Percentiles rank a stretch among this genome's conserved stretches.
Conservation (phyloP, 2,113 vertebrate species). For the Machaerirhynchus nigripectus region DNA sequence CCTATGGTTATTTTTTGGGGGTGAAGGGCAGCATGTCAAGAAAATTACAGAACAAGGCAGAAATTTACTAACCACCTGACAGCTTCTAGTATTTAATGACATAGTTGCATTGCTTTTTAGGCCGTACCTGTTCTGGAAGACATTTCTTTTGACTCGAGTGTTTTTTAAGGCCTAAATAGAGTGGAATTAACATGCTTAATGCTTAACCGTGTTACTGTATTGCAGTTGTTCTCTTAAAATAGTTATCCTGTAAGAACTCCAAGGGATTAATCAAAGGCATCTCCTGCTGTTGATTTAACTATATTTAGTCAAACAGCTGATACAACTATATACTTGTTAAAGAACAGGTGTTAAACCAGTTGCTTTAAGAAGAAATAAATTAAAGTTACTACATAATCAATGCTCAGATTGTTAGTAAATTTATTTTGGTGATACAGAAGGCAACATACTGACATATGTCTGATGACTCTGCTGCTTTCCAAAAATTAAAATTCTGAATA, state of each 20-base stretch:
- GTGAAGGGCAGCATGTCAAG: background rate
- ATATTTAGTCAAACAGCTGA: background rate
- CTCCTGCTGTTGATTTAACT: conserved; percentile 44
- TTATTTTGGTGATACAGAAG: background rate
- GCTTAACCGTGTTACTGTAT: background rate
- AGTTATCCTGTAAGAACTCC: conserved; percentile 2
- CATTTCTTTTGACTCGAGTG: background rate
- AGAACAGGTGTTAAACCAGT: conserved; percentile 56
- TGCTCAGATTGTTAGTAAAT: background rate
- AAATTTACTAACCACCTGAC: background rate
- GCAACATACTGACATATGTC: background rate
- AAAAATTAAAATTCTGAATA: background rate
- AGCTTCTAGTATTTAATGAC: background rate
- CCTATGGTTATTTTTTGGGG: background rate
- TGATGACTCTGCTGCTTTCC: background rate
- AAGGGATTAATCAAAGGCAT: conserved; percentile 45
- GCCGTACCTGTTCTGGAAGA: background rate
- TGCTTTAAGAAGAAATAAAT: conserved; percentile 24
- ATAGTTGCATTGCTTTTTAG: background rate
- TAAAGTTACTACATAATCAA: background rate
- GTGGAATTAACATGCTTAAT: background rate
- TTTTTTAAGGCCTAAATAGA: background rate
- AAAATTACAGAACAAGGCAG: background rate
- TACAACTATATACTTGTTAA: background rate
- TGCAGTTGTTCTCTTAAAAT: conserved; percentile 61